phyloP scores from a whole-genome alignment of 2,113 vertebrate species.

The Lonchura striata region DNA sequence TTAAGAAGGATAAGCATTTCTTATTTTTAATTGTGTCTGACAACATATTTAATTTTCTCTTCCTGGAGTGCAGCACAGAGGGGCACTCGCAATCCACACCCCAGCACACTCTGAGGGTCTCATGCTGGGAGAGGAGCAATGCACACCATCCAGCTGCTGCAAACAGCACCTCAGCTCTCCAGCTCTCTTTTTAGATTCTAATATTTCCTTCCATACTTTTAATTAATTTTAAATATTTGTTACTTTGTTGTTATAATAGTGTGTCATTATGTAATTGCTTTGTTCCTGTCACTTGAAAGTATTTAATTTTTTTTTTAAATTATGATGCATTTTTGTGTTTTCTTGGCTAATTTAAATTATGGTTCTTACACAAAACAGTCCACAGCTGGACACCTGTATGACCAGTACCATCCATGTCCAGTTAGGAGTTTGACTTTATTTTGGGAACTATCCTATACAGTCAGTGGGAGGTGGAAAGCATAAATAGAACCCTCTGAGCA shows the following conservation, averaged over 20 bases:
- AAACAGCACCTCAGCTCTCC: neutral
- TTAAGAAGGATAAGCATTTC: slow-evolving; percentile 5
- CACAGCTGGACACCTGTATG: neutral
- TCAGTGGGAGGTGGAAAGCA: neutral
- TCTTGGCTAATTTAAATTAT: neutral
- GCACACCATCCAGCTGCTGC: neutral
- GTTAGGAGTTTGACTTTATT: neutral
- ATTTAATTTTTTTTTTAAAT: no score
- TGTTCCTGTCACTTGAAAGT: neutral
- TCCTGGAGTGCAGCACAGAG: neutral
- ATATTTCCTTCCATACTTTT: neutral
- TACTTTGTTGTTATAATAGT: neutral
- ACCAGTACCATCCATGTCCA: neutral
- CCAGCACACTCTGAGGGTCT: neutral
- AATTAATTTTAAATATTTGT: neutral
- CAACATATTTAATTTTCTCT: neutral
- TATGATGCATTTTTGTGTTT: neutral
- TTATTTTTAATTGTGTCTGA: neutral
- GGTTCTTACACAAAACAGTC: neutral
- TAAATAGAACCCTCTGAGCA: neutral
- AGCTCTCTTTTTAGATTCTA: neutral
- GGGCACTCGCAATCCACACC: neutral
- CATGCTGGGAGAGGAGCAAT: neutral
- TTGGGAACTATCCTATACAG: neutral
- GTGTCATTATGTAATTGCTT: neutral